Percentiles rank a stretch among this genome's conserved stretches.
phyloP scores from a whole-genome alignment of 1,140 invertebrate genomes.

The Elymnias hypermnestra region DNA sequence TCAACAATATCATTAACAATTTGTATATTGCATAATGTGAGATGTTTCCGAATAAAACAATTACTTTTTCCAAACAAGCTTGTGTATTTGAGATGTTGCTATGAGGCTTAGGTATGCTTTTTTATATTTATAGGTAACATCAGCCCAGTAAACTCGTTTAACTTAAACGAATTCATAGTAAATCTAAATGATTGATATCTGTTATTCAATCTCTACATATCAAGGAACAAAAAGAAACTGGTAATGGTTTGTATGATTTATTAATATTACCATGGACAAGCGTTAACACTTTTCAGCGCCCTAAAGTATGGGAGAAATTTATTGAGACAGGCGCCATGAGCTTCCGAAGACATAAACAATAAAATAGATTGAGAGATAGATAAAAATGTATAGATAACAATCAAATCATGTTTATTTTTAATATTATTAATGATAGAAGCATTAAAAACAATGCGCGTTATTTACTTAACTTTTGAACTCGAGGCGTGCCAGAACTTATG shows the following conservation, averaged over 20 bases:
- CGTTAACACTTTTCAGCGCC: slow-evolving; percentile 13
- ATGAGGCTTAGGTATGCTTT: too few species aligned
- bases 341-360: slow-evolving; percentile 14
- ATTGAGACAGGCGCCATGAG: slow-evolving; percentile 48
- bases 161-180: slow-evolving; percentile 13
- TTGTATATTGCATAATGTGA: too few species aligned
- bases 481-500: too few species aligned
- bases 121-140: too few species aligned
- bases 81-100: too few species aligned
- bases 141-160: slow-evolving; percentile 1
- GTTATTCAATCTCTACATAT: slow-evolving; percentile 40
- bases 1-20: too few species aligned
- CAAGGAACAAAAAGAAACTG: slow-evolving; percentile 41
- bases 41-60: too few species aligned
- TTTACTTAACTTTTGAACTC: too few species aligned
- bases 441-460: too few species aligned
- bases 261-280: slow-evolving; percentile 19
- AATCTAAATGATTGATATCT: slow-evolving; percentile 43
- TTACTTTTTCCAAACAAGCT: too few species aligned
- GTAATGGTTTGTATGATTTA: slow-evolving; percentile 24
- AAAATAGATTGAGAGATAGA: background rate
- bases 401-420: background rate
- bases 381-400: background rate
- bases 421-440: too few species aligned
- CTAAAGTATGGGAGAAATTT: slow-evolving; percentile 27